Base-by-base conservation (phyloP, 2,113 vertebrate species). In the Edolisoma coerulescens region DNA sequence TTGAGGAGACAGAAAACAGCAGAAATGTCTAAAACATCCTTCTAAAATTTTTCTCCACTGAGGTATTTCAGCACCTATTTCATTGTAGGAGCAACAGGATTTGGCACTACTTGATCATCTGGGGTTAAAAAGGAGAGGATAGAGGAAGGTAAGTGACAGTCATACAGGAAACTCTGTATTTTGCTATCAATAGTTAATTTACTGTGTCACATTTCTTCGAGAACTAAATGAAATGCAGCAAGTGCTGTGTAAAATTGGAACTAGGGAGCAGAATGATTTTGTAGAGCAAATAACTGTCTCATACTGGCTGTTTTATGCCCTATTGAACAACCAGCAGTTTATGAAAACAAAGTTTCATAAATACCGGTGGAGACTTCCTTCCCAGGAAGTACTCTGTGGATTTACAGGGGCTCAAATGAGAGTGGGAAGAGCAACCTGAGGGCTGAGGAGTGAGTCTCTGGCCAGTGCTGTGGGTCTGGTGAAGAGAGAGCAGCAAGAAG, bases 311-410 rank as follows among this genome's bases (percentile, higher is more conserved):
- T 93, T 97, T 97, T 97, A 97, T 95, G 98, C 97, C 95, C 95
- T 97, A 96, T 91, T 98, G 96, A 97, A 97, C 96, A 98, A 96
- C 65, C 84, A 95, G 95, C 87, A 97, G 92, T 94, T 98, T 97
- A 96, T 96, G 94, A 96, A 97, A 97, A 97, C 93, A 95, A 97
- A 79, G 26, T 96, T 95, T 97, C 93, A 94, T 96, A 95, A 94
- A 96, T 56, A 97, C 17, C 1, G 1, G 67, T 16, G 26, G 78
- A 92, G 69, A 77, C 53, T 73, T 87, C 84, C 71, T 65, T 56
- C 61, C 22, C 9, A 47, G 33, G 33, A 75, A 54, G 5, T 30
- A 14, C 26, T 26, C n/a, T 9, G 7, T 26, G 37, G 54, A 42
- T 80, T 76, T 64, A 73, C 6, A 11, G 45, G 14, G 23, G 19